Evolutionary conservation across 2,888 invertebrate genomes (phyloP), one percentile per base, ranked within the genome.

Genomic region (Athalia circularis): DNA sequence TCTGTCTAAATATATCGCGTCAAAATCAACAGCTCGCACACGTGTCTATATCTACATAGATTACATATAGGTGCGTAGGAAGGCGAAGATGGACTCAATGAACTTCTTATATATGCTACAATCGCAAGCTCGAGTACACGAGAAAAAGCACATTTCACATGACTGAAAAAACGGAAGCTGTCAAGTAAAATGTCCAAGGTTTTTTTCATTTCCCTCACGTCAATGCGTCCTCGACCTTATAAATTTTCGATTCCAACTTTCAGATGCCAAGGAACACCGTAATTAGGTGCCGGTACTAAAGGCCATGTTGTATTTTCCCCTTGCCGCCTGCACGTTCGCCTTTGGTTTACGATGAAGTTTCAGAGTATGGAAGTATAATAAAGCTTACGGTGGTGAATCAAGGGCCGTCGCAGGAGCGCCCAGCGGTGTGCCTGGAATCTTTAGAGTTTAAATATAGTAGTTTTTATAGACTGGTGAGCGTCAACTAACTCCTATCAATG

Each of bases 1-100:
- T 77, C 77, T 45, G 57, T 65, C 77, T 77, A 77, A 77, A 77
- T 67, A 77, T 77, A 77, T 68, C 67, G 67, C 77, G 62, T 68
- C 61, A 77, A 77, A 77, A 77, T 77, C 70, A 62, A 77, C 77
- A 52, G 77, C 77, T 59, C 48, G 57, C 50, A 4, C 64, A 59
- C 76, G 52, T 59, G 72, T 68, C 68, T 68, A 68, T 68, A 68
- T 54, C 52, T 68, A 68, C 43, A 68, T 68, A 29, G 29, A 29
- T 68, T 52, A 50, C 67, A 43, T 67, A 65, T 47, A 57, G 70
- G 70, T 59, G 72, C 72, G 72, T 72, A 72, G 72, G 72, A 72
- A 72, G 57, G 5, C 7, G 8, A 15, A 72, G 57, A 72, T 59
- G 15, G 59, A 57, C 57, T 57, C 11, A 59, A 72, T 72, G 72